Evolutionary conservation across 1,140 invertebrate genomes (phyloP), one percentile per base, ranked within the genome.

Genomic region (Danaus plexippus): DNA sequence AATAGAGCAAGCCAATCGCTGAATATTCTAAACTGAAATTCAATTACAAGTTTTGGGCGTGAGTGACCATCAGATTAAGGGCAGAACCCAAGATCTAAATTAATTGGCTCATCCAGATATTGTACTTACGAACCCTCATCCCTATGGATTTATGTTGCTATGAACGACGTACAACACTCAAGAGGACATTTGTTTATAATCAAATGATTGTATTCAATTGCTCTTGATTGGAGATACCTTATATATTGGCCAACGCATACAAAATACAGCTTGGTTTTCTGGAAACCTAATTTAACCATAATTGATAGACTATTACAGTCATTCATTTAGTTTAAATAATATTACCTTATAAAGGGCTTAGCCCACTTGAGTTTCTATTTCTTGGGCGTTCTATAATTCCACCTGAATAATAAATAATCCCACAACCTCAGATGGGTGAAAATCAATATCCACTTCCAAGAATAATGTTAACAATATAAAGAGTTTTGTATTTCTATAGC

Each of bases 21-120:
- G 72, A 78, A 75, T 78, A 85, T 79, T 81, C 65, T 65, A 67
- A 80, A 77, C 75, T 69, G 69, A 80, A 83, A 85, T 86, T 84
- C 80, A 86, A 84, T 85, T 86, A 86, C 70, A 85, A 86, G 80
- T 83, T 86, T 81, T 69, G 74, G 73, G 80, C 75, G 73, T 80
- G 75, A 83, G 75, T 86, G 80, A 86, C 83, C 83, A 84, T 85
- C 83, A 83, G 81, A 86, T 85, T 86, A 84, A 76, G 70, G 80
- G 72, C 61, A 62, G 67, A 69, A 69, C 73, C 77, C 69, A 69
- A 76, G 75, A 85, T 83, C 70, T 71, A 79, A 83, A 83, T 86
- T 86, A 85, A 85, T 85, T 86, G 81, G 83, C 73, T 79, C 75
- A 80, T 80, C 77, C 73, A 81, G 77, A 83, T 81, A 83, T 81